Conservation (phyloP, 2,888 invertebrate species). For the Caenorhabditis doughertyi region DNA sequence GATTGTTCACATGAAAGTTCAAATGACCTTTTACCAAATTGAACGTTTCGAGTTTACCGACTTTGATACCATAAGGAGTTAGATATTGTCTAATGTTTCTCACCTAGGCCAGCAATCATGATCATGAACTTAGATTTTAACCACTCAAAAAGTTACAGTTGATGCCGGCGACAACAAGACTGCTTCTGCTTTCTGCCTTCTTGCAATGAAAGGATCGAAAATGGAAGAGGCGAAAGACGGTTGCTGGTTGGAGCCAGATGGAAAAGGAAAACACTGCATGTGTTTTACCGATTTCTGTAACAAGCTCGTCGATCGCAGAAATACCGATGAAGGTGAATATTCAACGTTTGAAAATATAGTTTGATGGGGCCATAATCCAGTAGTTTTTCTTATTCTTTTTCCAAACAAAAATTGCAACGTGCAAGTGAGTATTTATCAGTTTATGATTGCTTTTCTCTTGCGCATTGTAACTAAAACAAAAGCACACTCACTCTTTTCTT, state of each 20-base stretch:
- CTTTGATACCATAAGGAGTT: too few relatives aligned
- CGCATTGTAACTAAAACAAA: conserved; percentile 43
- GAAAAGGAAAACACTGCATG: conserved; percentile 78
- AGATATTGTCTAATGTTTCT: too few relatives aligned
- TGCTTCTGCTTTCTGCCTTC: conserved; percentile 76
- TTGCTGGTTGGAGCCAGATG: conserved; percentile 79
- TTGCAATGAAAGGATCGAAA: conserved; percentile 69
- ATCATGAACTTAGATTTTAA: background rate
- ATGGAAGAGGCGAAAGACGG: conserved; percentile 70
- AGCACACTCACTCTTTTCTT: conserved; percentile 20
- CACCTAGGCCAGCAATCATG: too few relatives aligned
- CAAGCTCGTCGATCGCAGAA: conserved; percentile 71
- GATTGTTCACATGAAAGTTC: too few relatives aligned
- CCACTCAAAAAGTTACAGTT: conserved; percentile 65
- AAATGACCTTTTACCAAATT: too few relatives aligned
- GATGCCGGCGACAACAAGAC: conserved; percentile 76
- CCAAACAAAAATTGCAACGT: conserved; percentile 30
- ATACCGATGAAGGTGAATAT: conserved; percentile 58
- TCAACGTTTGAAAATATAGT: background rate
- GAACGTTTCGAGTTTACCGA: too few relatives aligned
- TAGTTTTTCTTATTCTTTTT: background rate
- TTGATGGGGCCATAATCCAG: background rate
- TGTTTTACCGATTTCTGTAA: conserved; percentile 79
- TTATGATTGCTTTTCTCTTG: conserved; percentile 29
- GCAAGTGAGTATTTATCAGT: conserved; percentile 54